Conservation (phyloP, 2,113 vertebrate genomes). For the Vulpes lagopus region DNA sequence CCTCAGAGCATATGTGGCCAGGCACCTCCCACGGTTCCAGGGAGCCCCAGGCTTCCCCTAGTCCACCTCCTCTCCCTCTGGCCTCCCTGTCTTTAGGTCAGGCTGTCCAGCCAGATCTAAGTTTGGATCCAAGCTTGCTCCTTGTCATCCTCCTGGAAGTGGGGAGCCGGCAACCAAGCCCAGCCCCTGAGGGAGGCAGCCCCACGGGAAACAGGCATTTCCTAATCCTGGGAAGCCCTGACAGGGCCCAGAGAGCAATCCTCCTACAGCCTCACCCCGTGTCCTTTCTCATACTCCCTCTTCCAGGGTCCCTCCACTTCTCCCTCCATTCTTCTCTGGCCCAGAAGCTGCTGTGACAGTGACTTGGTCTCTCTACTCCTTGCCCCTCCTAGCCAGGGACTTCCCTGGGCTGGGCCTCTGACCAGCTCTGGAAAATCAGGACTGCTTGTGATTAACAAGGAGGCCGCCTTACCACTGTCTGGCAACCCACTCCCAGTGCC, state of each 20-base stretch:
- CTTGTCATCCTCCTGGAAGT: neutral
- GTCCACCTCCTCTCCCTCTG: neutral
- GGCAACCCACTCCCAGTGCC: neutral
- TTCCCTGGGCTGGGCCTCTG: constrained; percentile 69
- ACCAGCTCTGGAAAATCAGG: constrained; percentile 65
- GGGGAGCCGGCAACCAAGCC: neutral
- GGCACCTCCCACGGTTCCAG: constrained; percentile 44
- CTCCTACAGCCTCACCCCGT: neutral
- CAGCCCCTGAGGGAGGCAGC: neutral
- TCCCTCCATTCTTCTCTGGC: neutral
- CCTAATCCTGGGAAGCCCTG: constrained; percentile 67
- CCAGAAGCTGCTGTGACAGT: neutral
- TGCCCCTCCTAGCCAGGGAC: constrained; percentile 58
- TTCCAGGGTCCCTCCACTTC: neutral
- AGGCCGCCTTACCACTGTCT: neutral
- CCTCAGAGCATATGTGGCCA: neutral
- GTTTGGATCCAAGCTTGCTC: neutral
- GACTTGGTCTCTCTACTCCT: neutral
- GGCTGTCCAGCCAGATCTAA: neutral
- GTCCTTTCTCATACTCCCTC: neutral
- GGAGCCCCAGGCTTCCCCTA: constrained; percentile 2
- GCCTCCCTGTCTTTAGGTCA: neutral
- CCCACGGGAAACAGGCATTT: neutral
- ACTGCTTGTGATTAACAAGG: constrained; percentile 40
- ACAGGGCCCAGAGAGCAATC: neutral